Percentiles rank a stretch among this genome's conserved stretches.
phyloP scores from a whole-genome alignment of 1,140 invertebrate genomes.

The Hermetia illucens region DNA sequence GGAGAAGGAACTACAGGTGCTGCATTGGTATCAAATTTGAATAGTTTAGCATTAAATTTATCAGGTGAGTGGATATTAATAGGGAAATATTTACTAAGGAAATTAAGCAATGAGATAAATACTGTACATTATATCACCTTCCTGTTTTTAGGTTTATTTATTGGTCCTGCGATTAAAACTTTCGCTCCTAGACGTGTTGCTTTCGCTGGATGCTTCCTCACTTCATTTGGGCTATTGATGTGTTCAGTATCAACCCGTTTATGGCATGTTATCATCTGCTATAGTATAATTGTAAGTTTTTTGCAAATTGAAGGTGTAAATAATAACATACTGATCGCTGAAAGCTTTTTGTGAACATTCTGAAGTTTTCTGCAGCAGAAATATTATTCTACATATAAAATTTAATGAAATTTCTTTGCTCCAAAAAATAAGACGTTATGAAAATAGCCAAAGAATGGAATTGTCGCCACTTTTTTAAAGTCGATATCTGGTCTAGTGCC shows the following conservation, averaged over 20 bases:
- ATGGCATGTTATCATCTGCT: conserved; percentile 47
- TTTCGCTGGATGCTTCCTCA: conserved; percentile 40
- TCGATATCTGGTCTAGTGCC: too few species aligned
- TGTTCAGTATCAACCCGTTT: conserved; percentile 45
- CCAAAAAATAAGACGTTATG: too few species aligned
- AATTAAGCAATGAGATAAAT: too few species aligned
- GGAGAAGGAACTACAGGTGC: conserved; percentile 49
- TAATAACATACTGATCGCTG: conserved; percentile 9
- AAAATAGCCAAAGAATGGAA: too few species aligned
- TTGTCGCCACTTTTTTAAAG: too few species aligned
- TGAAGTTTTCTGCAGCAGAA: too few species aligned
- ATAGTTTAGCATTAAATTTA: conserved; percentile 52
- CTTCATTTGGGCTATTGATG: conserved; percentile 41
- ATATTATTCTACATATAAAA: too few species aligned
- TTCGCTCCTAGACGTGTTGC: conserved; percentile 48
- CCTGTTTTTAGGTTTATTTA: conserved; percentile 37
- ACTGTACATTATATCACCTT: too few species aligned
- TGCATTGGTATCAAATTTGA: conserved; percentile 50
- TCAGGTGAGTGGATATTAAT: conserved; percentile 36
- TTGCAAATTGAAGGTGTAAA: too few species aligned
- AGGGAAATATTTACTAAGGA: too few species aligned
- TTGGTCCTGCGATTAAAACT: conserved; percentile 47
- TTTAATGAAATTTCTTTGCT: too few species aligned
- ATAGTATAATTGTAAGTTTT: conserved; percentile 43
- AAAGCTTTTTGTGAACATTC: too few species aligned